Conservation (phyloP, 2,888 invertebrate species). For the Chrysomela aeneicollis region DNA sequence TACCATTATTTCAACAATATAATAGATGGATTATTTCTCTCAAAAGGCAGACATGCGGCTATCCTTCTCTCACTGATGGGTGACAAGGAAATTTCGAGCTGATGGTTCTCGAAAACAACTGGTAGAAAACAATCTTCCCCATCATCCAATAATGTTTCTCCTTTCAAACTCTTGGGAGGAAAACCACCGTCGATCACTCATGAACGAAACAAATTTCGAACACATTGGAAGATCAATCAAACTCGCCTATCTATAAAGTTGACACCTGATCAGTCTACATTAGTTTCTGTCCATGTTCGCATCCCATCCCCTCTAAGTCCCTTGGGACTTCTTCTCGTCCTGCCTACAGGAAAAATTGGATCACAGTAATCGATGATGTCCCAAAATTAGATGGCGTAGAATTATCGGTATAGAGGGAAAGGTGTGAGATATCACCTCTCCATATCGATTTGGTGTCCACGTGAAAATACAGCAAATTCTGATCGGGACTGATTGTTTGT, state of each 20-base stretch:
- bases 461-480: too few relatives aligned
- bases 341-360: constrained; percentile 49
- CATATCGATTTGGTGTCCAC: too few relatives aligned
- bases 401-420: not conserved
- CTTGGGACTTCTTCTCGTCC: constrained; percentile 44
- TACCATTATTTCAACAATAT: too few relatives aligned
- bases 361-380: constrained; percentile 54
- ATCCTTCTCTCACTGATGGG: too few relatives aligned
- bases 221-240: constrained; percentile 16
- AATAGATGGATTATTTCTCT: too few relatives aligned
- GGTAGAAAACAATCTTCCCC: too few relatives aligned
- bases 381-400: constrained; percentile 46
- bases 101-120: too few relatives aligned
- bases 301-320: too few relatives aligned
- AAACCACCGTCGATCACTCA: not conserved
- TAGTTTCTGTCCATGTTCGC: constrained; percentile 22
- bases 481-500: too few relatives aligned
- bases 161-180: too few relatives aligned
- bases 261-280: constrained; percentile 38
- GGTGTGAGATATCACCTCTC: not conserved
- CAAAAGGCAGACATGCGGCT: too few relatives aligned
- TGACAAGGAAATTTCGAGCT: too few relatives aligned
- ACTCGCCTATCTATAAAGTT: constrained; percentile 8
- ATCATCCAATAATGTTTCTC: not conserved
- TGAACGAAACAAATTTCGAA: not conserved